Base-by-base conservation (phyloP, 2,888 invertebrate species). In the Agrotis ipsilon region DNA sequence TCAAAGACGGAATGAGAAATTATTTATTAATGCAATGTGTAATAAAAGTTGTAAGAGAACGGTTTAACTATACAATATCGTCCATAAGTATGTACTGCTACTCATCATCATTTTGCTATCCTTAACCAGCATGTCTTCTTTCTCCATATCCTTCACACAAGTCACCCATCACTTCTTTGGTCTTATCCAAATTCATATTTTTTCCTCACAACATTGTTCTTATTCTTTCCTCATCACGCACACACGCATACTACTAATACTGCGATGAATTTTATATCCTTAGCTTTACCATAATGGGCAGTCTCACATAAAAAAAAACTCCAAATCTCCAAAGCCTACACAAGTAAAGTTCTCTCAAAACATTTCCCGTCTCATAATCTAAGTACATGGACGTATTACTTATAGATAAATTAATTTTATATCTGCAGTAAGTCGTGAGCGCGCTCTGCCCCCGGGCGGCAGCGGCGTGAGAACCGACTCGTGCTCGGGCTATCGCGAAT, bases 371-470 rank as follows among this genome's bases (percentile, higher is more conserved):
- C 75, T 78, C 75, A 74, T 73, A 80, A 78, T 68, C 68, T 59
- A 68, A 75, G 72, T 81, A 77, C 81, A 87, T 91, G 89, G 89
- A 86, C 88, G 85, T 89, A 91, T 88, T 89, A 92, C 90, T 92
- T 93, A 92, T 94, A 96, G 95, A 96, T 95, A 96, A 96, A 96
- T 96, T 95, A 95, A 96, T 96, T 94, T 94, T 92, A 93, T 95
- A 95, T 95, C 92, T 93, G 90, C 87, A 85, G 85, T 78, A 89
- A 92, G 95, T 95, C 95, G 96, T 95, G 96, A 91, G 90, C 91
- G 88, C 90, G 89, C 86, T 87, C 81, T 89, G 95, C 95, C 96
- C 89, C 95, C 94, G 94, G 96, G 96, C 95, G 91, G 88, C 87
- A 87, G 87, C 92, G 91, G 90, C 95, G 96, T 96, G 96, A 95